phyloP scores from a whole-genome alignment of 2,113 vertebrate species.

The Perca fluviatilis region DNA sequence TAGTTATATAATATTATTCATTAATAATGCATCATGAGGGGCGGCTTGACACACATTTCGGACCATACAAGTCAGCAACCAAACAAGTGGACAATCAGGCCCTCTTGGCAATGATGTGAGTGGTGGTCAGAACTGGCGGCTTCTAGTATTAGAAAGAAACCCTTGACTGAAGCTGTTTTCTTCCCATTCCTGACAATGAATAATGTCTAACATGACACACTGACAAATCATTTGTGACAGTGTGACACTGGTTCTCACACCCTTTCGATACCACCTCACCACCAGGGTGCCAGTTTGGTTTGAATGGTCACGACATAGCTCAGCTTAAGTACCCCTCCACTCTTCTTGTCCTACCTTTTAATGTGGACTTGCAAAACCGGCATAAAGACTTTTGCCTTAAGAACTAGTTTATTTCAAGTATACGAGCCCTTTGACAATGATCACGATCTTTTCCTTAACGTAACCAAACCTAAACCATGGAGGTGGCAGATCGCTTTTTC shows the following conservation, averaged over 20 bases:
- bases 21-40: constrained; percentile 3
- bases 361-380: no score
- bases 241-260: not conserved
- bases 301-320: not conserved
- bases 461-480: no score
- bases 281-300: not conserved
- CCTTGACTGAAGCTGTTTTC: no score
- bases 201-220: not conserved
- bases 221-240: not conserved
- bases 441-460: no score
- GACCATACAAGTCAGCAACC: not conserved
- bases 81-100: not conserved
- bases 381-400: no score
- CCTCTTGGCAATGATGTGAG: not conserved
- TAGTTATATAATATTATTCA: not conserved
- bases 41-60: not conserved
- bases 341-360: no score
- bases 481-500: no score
- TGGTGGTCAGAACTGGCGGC: not conserved
- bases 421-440: no score
- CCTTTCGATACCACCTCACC: not conserved
- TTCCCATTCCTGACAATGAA: not conserved
- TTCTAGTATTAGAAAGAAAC: no score
- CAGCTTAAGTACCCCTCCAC: not conserved
- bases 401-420: no score